Percentiles rank a stretch among this genome's conserved stretches.
phyloP scores from a whole-genome alignment of 1,140 invertebrate genomes.

The Brachionus sp. region DNA sequence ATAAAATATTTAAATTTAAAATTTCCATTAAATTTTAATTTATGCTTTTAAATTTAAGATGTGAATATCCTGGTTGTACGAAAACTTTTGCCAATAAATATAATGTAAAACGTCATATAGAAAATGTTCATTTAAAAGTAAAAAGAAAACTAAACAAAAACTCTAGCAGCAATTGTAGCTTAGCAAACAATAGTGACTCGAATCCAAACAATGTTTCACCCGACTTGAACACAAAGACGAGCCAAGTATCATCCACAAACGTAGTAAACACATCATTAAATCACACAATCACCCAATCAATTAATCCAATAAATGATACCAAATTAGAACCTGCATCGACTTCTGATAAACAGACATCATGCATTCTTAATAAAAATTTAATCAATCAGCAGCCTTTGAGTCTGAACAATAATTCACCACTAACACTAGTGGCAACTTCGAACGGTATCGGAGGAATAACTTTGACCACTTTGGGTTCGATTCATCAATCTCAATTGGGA shows the following conservation, averaged over 20 bases:
- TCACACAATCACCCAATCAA: background rate
- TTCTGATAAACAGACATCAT: background rate
- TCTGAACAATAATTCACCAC: background rate
- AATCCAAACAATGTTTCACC: background rate
- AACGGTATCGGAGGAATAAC: conserved; percentile 41
- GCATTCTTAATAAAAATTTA: conserved; percentile 6
- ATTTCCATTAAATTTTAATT: background rate
- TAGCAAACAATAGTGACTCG: conserved; percentile 11
- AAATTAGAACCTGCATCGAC: background rate
- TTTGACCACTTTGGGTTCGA: conserved; percentile 24
- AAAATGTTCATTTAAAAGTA: conserved; percentile 46
- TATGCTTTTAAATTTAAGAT: background rate
- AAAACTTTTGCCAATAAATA: conserved; percentile 46
- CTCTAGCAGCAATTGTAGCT: conserved; percentile 21
- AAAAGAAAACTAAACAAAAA: conserved; percentile 24
- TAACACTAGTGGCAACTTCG: conserved; percentile 20
- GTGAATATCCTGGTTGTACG: conserved; percentile 37
- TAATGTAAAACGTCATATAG: conserved; percentile 40
- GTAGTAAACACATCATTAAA: background rate
- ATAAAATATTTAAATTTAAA: background rate
- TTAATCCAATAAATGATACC: background rate
- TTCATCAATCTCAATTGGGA: conserved; percentile 27
- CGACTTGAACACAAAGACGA: background rate
- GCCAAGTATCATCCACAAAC: background rate
- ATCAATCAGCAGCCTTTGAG: background rate